phyloP scores from a whole-genome alignment of 2,888 invertebrate species.

The Spisula solida region DNA sequence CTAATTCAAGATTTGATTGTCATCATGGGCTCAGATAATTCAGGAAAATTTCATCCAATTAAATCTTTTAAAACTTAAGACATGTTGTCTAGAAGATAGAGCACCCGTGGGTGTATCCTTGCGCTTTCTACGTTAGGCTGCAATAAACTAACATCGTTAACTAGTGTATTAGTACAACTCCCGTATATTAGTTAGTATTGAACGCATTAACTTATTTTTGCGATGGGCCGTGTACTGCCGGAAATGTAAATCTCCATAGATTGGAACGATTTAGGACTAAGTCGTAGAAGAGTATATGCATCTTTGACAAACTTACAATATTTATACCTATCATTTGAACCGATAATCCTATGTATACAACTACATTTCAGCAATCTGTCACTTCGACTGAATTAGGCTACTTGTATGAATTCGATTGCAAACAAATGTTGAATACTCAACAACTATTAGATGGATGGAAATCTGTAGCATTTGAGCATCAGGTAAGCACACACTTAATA shows the following conservation, averaged over 20 bases:
- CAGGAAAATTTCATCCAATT: neutral
- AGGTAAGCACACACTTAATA: conserved; percentile 23
- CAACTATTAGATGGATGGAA: conserved; percentile 19
- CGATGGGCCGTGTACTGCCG: too few relatives aligned
- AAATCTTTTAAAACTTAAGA: neutral
- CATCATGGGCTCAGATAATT: neutral
- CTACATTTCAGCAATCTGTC: conserved; percentile 23
- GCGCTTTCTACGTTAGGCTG: too few relatives aligned
- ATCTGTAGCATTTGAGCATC: conserved; percentile 24
- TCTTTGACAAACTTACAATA: too few relatives aligned
- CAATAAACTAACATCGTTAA: too few relatives aligned
- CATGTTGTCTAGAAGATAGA: too few relatives aligned
- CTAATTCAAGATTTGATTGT: neutral
- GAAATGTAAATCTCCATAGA: too few relatives aligned
- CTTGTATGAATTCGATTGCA: conserved; percentile 49
- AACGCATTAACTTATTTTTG: too few relatives aligned
- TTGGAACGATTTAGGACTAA: too few relatives aligned
- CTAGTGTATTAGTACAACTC: too few relatives aligned
- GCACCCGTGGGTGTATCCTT: too few relatives aligned
- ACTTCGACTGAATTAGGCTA: conserved; percentile 15
- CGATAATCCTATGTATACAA: neutral
- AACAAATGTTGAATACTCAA: neutral
- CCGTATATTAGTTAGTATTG: too few relatives aligned
- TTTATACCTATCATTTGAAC: neutral
- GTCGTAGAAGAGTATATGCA: too few relatives aligned